Base-by-base conservation (phyloP, 2,888 invertebrate genomes). In the Chouioia cunea region DNA sequence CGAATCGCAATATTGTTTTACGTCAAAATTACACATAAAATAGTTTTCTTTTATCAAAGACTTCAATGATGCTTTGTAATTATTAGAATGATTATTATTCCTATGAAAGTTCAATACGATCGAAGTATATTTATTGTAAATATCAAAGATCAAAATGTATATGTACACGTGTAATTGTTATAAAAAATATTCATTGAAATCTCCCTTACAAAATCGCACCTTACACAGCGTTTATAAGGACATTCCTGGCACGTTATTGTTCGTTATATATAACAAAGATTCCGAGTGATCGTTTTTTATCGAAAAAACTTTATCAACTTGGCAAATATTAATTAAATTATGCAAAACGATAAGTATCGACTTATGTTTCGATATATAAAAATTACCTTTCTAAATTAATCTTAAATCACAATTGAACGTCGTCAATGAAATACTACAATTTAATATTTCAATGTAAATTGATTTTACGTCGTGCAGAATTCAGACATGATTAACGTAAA, bases 11-110 rank as follows among this genome's bases (percentile, higher is more conserved):
- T 52, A 68, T 62, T 65, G 57, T 65, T 36, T 48, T 57, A 72
- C 65, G 60, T 66, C 60, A 71, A 71, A 66, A 63, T 36, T 71
- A 63, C 62, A 73, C 60, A 64, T 65, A 73, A 73, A 69, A 69
- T 65, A 68, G 60, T 57, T 63, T 65, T 68, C 72, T 73, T 73
- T 73, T 69, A 73, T 73, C 68, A 71, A 71, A 68, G 64, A 64
- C 47, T 48, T 59, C 36, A 67, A 71, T 22, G 46, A 63, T 65
- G 50, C 44, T n/a, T 65, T 56, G 15, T 56, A 8, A 36, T 36
- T 36, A 36, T 36, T 36, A 36, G 10, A 6, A 36, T 36, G 36
- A 27, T 63, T 52, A 56, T 58, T 63, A 8, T 62, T 59, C 52
- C 36, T 53, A 70, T 70, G 36, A 63, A 68, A 59, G 15, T 69